Base-by-base conservation (phyloP, 2,113 vertebrate genomes). In the Charadrius vociferus region DNA sequence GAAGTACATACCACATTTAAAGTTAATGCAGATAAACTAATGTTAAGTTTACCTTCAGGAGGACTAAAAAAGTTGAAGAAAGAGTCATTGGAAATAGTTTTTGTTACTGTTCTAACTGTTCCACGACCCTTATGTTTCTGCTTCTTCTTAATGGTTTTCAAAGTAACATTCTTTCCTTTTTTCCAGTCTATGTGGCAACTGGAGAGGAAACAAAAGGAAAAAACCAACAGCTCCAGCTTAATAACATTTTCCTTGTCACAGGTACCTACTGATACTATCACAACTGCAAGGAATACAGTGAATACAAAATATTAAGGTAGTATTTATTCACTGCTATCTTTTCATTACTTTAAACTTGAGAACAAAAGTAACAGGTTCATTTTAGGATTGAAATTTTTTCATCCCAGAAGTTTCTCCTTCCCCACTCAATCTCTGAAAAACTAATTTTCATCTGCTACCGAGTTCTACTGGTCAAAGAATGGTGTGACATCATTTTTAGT, bases 61-160 rank as follows among this genome's bases (percentile, higher is more conserved):
- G 99, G 99, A 88, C 98, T 98, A 97, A 99, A 99, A 98, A 99
- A 99, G 97, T 99, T 99, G 97, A 99, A 99, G 97, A 99, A 99
- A 65, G 99, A 99, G 82, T 99, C 99, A 75, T 99, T 99, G 71
- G 99, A 99, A 95, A 99, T 99, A 2, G 99, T 99, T 97, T 99
- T 99, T 95, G 99, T 99, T 98, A 99, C 99, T 0, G 99, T 99
- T 97, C 99, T 98, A 96, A 99, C 99, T 58, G 99, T 99, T 75
- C 99, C 99, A 9, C 99, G 99, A 23, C 99, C 99, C 99, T 99
- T 99, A 98, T 99, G 99, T 97, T 99, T 99, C 97, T 99, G 99
- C 90, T 99, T 99, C 98, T 99, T 99, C 97, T 99, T 99, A 97
- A 99, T 99, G 12, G 99, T 99, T 98, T 99, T 99, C 98, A 99